Evolutionary conservation across 2,113 vertebrate genomes (phyloP).

Genomic region (Ascaphus truei): DNA sequence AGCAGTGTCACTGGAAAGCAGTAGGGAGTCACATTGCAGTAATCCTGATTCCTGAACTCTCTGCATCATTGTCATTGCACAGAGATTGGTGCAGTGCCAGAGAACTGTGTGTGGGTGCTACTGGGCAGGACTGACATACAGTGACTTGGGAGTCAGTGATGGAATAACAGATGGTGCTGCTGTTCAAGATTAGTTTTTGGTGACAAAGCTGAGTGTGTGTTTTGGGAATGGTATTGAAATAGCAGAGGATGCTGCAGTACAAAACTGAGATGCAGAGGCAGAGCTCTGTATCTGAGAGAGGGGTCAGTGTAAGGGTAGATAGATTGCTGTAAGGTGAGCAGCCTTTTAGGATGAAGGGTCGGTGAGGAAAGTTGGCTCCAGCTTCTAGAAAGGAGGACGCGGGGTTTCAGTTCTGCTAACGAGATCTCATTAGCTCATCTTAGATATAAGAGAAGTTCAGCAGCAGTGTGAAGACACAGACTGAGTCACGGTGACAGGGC

Average conservation of each 20-base stretch:
- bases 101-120: constrained; percentile 24
- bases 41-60: not conserved
- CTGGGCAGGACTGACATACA: constrained; percentile 27
- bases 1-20: constrained; percentile 3
- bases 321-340: not conserved
- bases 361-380: no score
- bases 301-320: no score
- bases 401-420: constrained; percentile 1
- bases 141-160: constrained; percentile 16
- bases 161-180: constrained; percentile 24
- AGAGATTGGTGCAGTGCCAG: constrained; percentile 32
- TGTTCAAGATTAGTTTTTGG: constrained; percentile 8
- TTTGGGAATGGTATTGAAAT: not conserved
- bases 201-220: not conserved
- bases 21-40: not conserved
- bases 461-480: not conserved
- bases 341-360: not conserved
- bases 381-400: no score
- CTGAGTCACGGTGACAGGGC: not conserved
- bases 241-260: not conserved
- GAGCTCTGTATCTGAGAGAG: not conserved
- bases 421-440: constrained; percentile 13
- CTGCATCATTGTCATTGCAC: constrained; percentile 22
- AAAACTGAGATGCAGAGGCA: not conserved
- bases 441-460: not conserved